Conservation (phyloP, 2,888 invertebrate species). For the Clunio marinus region DNA sequence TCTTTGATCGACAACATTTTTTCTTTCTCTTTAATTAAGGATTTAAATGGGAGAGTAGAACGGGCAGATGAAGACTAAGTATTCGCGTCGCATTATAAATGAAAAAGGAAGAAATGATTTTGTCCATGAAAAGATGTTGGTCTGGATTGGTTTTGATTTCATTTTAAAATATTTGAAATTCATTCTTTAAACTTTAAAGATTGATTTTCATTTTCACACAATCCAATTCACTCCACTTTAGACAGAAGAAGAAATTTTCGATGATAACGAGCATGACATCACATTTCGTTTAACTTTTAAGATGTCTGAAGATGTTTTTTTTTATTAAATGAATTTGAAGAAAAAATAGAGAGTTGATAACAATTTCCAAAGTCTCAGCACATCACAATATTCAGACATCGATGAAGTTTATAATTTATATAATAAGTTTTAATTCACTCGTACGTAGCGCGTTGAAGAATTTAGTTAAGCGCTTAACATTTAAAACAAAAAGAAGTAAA, state of each 20-base stretch:
- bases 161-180: too few relatives aligned
- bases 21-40: too few relatives aligned
- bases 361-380: neutral
- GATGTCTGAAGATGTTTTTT: neutral
- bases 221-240: too few relatives aligned
- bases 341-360: constrained; percentile 4
- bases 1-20: constrained; percentile 22
- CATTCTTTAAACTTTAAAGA: too few relatives aligned
- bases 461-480: too few relatives aligned
- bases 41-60: neutral
- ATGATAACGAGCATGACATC: neutral
- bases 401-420: neutral
- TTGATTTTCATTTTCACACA: too few relatives aligned
- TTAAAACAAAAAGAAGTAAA: too few relatives aligned
- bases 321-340: neutral
- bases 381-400: neutral
- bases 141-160: neutral
- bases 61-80: neutral
- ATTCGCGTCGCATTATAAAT: neutral
- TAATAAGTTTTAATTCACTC: too few relatives aligned
- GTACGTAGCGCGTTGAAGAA: too few relatives aligned
- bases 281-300: neutral
- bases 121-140: neutral
- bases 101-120: neutral
- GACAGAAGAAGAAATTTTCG: neutral